Evolutionary conservation across 1,140 invertebrate genomes (phyloP).

Genomic region (Epicauta chinensis): DNA sequence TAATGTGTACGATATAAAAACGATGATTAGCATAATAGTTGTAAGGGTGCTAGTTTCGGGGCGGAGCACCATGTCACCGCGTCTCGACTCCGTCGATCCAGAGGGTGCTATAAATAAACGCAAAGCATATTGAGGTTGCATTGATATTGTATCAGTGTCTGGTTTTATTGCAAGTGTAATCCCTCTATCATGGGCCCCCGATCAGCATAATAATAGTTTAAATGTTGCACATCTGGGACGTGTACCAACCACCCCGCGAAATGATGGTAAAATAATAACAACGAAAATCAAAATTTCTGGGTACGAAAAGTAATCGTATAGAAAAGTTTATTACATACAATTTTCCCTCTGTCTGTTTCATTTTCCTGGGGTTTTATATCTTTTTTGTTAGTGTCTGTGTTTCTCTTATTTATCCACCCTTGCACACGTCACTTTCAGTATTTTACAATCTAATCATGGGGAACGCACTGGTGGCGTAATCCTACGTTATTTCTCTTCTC

Average conservation of each 20-base stretch:
- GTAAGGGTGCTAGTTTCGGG: conserved; percentile 1
- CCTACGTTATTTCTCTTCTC: conserved; percentile 44
- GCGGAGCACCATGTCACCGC: conserved; percentile 33
- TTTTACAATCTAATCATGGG: conserved; percentile 47
- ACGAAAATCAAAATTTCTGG: too few relatives aligned
- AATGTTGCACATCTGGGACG: too few relatives aligned
- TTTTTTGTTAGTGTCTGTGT: conserved; percentile 44
- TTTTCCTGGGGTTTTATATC: conserved; percentile 39
- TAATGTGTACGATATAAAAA: too few relatives aligned
- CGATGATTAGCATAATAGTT: too few relatives aligned
- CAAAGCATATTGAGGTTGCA: conserved; percentile 42
- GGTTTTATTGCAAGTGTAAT: conserved; percentile 44
- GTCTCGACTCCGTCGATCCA: conserved; percentile 16
- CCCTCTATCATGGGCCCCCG: conserved; percentile 41
- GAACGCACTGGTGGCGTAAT: conserved; percentile 45
- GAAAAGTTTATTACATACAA: conserved; percentile 33
- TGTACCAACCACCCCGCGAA: too few relatives aligned
- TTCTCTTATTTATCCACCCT: conserved; percentile 44
- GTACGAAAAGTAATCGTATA: too few relatives aligned
- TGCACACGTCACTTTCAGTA: conserved; percentile 45
- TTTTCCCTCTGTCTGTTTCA: conserved; percentile 31
- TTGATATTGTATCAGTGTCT: conserved; percentile 42
- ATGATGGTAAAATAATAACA: too few relatives aligned
- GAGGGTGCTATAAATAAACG: neutral
- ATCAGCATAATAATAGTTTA: conserved; percentile 41